These are phyloP conservation scores for Zygaena filipendulae DNA, from an alignment of 2,888 invertebrate species.

Conservation along the genomic window DNA sequence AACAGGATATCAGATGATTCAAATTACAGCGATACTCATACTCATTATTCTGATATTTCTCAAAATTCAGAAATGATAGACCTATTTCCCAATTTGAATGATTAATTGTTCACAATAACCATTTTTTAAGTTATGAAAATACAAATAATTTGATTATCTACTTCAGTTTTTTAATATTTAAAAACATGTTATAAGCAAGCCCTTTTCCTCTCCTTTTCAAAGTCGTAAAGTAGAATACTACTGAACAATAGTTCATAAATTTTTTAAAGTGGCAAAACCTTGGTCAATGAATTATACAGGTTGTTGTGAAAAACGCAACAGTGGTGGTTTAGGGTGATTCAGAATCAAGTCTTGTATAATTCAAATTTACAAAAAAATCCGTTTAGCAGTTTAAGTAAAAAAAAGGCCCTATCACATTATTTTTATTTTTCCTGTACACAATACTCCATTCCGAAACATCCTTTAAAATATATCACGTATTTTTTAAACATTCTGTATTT, in stretches of 20 bases:
- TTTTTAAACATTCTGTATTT: conserved; percentile 11
- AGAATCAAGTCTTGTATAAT: conserved; percentile 9
- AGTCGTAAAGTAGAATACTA: conserved; percentile 14
- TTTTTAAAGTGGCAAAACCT: conserved; percentile 15
- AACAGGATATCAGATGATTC: conserved; percentile 14
- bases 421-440: conserved; percentile 11
- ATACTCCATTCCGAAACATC: conserved; percentile 7
- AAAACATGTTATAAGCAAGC: conserved; percentile 14
- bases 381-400: conserved; percentile 5
- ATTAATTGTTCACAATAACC: conserved; percentile 8
- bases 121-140: conserved; percentile 14
- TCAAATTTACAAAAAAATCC: conserved; percentile 8
- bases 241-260: conserved; percentile 15
- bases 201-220: conserved; percentile 15
- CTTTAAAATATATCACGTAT: conserved; percentile 11
- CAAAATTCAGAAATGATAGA: conserved; percentile 10
- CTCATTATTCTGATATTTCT: conserved; percentile 10
- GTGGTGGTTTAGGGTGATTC: conserved; percentile 7
- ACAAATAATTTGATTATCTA: conserved; percentile 16
- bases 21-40: conserved; percentile 10
- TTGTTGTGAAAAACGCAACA: conserved; percentile 10
- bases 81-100: conserved; percentile 9
- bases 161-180: conserved; percentile 15
- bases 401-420: conserved; percentile 13
- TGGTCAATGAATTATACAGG: conserved; percentile 13